Conservation (phyloP, 2,113 vertebrate species). For the Sapayoa aenigma region DNA sequence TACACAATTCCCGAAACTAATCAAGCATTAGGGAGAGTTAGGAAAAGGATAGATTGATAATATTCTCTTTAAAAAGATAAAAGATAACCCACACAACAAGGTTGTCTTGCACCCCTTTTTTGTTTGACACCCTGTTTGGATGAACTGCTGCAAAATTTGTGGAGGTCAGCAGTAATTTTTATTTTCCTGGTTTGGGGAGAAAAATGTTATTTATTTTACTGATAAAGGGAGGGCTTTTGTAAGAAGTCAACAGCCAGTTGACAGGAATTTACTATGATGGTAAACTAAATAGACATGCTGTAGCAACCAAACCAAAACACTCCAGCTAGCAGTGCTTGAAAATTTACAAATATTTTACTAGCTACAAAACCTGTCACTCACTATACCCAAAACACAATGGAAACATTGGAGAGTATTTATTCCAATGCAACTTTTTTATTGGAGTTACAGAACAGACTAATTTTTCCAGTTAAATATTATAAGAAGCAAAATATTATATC, state of each 20-base stretch:
- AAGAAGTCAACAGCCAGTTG: not conserved
- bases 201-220: not conserved
- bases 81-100: not conserved
- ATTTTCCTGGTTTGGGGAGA: not conserved
- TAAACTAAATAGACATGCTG: not conserved
- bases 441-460: not conserved
- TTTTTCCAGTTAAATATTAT: not conserved
- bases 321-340: not conserved
- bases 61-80: not conserved
- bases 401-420: not conserved
- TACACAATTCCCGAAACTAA: not conserved
- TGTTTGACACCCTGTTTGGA: not conserved
- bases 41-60: not conserved
- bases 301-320: not conserved
- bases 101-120: not conserved
- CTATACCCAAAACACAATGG: not conserved
- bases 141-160: not conserved
- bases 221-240: not conserved
- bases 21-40: not conserved
- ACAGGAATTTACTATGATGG: not conserved
- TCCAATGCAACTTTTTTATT: not conserved
- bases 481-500: not conserved
- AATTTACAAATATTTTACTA: not conserved
- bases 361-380: not conserved
- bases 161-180: not conserved